These are phyloP conservation scores for Oostethus manadensis DNA, from an alignment of 2,113 vertebrate genomes.

Conservation along the genomic window DNA sequence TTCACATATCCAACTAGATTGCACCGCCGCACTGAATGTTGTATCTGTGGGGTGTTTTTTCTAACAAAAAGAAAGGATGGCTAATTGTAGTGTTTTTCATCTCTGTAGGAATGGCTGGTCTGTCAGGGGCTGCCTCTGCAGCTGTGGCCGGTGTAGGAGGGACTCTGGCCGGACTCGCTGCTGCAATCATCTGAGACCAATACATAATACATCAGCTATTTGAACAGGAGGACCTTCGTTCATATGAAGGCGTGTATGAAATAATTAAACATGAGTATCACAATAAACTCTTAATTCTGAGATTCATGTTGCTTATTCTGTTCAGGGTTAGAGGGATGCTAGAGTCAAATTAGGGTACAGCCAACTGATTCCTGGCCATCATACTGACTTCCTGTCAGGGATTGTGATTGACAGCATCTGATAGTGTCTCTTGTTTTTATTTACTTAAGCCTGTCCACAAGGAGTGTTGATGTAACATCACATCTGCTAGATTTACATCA, in stretches of 20 bases:
- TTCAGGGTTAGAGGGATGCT: no score
- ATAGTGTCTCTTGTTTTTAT: neutral
- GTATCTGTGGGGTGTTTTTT: neutral
- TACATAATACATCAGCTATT: neutral
- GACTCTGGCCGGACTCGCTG: neutral
- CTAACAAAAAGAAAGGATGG: neutral
- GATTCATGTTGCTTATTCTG: no score
- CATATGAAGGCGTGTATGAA: no score
- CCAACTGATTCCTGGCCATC: no score
- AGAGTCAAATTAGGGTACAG: no score
- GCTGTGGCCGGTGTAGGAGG: constrained; percentile 16
- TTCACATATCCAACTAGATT: no score
- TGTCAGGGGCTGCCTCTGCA: neutral
- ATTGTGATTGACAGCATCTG: neutral
- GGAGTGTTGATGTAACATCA: neutral
- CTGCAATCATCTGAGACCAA: neutral
- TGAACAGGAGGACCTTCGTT: neutral
- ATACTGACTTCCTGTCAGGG: no score
- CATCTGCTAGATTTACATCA: neutral
- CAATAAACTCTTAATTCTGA: no score
- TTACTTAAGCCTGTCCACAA: neutral
- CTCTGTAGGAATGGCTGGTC: constrained; percentile 33
- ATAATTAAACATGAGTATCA: no score
- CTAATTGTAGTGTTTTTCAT: neutral
- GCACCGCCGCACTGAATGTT: no score